Percentiles rank a stretch among this genome's conserved stretches.
Conservation (phyloP, 2,797 vertebrate genomes). For the Oophaga sylvatica region DNA sequence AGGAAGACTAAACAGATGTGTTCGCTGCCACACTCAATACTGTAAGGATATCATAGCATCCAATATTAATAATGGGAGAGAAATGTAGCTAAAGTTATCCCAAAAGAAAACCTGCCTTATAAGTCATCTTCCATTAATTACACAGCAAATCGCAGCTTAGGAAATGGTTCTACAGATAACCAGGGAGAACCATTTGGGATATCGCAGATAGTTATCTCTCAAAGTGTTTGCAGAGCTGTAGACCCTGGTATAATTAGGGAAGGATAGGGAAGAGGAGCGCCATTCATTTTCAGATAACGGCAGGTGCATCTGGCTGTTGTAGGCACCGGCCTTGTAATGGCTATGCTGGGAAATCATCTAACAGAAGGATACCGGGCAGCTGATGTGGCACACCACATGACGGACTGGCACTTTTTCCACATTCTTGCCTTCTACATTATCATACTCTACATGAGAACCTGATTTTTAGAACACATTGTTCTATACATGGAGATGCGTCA, state of each 20-base stretch:
- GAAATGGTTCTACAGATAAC: not conserved
- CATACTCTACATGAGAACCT: not conserved
- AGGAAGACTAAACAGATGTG: not conserved
- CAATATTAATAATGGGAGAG: conserved; percentile 4
- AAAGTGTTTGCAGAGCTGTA: conserved; percentile 13
- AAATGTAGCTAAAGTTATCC: conserved; percentile 21
- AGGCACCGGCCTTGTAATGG: not conserved
- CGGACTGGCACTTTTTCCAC: not conserved
- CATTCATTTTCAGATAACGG: not conserved
- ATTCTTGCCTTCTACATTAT: not conserved
- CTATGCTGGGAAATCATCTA: not conserved
- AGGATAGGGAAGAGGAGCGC: not conserved
- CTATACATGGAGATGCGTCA: not conserved
- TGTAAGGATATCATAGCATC: not conserved
- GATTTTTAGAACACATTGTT: not conserved
- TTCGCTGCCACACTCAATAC: not conserved
- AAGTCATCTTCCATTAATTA: conserved; percentile 30
- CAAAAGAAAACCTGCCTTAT: not conserved
- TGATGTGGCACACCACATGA: not conserved
- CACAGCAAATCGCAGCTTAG: conserved; percentile 12
- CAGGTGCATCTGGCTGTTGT: not conserved
- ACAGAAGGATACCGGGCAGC: not conserved
- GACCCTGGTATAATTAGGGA: not conserved
- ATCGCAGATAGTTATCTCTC: conserved; percentile 21
- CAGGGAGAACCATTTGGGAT: not conserved